Percentiles rank a stretch among this genome's conserved stretches.
phyloP scores from a whole-genome alignment of 2,888 invertebrate species.

The Hypolimnas misippus region DNA sequence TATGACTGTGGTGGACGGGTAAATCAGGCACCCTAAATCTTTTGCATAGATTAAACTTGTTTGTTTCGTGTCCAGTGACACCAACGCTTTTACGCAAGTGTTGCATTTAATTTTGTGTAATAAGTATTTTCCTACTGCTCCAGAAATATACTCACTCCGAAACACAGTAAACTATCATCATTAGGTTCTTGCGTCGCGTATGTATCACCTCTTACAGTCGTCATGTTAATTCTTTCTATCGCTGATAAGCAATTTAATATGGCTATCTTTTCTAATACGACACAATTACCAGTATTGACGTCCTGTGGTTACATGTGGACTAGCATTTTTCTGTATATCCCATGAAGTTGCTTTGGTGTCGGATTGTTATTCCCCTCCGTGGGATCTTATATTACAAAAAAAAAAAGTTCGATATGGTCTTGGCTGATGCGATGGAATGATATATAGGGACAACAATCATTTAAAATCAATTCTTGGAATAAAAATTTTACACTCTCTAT shows the following conservation, averaged over 20 bases:
- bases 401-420: conserved; percentile 41
- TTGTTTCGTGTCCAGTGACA: not conserved
- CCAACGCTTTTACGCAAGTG: not conserved
- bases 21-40: not conserved
- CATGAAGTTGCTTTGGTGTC: not conserved
- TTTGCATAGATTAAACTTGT: not conserved
- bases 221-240: not conserved
- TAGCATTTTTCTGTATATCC: not conserved
- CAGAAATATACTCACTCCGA: not conserved
- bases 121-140: not conserved
- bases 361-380: conserved; percentile 32
- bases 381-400: conserved; percentile 35
- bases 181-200: not conserved
- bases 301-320: not conserved
- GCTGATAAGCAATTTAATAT: not conserved
- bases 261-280: not conserved
- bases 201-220: not conserved
- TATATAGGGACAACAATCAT: not conserved
- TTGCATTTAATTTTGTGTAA: not conserved
- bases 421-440: conserved; percentile 32
- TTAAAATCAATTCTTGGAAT: conserved; percentile 2
- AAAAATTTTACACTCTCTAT: conserved; percentile 11
- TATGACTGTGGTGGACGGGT: not conserved
- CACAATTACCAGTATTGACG: not conserved
- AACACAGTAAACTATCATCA: not conserved